Evolutionary conservation across 2,888 invertebrate genomes (phyloP).

Genomic region (Cryptocephalus moraei): DNA sequence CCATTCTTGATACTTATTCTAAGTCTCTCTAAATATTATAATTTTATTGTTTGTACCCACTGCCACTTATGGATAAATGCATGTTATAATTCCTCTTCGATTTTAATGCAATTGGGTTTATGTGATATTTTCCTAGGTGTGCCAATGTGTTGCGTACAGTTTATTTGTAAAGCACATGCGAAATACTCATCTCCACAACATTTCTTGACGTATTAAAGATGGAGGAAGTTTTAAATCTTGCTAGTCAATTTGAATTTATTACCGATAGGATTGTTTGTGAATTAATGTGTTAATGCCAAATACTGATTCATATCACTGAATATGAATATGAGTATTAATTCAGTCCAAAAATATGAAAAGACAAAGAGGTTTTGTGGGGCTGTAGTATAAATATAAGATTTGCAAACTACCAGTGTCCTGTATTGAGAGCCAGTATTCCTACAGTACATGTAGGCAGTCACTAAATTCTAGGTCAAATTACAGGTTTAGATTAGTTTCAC

Average conservation of each 20-base stretch:
- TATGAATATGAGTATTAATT: no score
- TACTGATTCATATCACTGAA: no score
- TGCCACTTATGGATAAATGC: constrained; percentile 17
- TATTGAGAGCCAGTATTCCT: constrained; percentile 36
- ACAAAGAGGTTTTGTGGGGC: constrained; percentile 4
- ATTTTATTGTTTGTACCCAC: constrained; percentile 18
- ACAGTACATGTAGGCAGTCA: constrained; percentile 34
- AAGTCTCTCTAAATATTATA: not conserved
- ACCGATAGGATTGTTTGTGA: not conserved
- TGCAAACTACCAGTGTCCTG: constrained; percentile 22
- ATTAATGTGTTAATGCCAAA: no score
- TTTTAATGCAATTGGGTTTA: constrained; percentile 9
- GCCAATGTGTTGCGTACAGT: constrained; percentile 22
- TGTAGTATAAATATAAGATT: constrained; percentile 5
- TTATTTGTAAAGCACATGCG: constrained; percentile 22
- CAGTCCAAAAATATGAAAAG: no score
- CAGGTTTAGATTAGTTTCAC: constrained; percentile 28
- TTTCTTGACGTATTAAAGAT: not conserved
- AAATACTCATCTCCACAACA: not conserved
- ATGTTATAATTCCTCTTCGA: constrained; percentile 1
- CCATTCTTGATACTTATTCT: not conserved
- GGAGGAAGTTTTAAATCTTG: not conserved
- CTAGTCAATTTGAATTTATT: not conserved
- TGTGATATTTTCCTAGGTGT: constrained; percentile 16
- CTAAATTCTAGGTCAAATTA: constrained; percentile 37